Percentiles rank a stretch among this genome's conserved stretches.
Evolutionary conservation across 2,113 vertebrate species (phyloP).

Genomic region (Tyrannus savana): DNA sequence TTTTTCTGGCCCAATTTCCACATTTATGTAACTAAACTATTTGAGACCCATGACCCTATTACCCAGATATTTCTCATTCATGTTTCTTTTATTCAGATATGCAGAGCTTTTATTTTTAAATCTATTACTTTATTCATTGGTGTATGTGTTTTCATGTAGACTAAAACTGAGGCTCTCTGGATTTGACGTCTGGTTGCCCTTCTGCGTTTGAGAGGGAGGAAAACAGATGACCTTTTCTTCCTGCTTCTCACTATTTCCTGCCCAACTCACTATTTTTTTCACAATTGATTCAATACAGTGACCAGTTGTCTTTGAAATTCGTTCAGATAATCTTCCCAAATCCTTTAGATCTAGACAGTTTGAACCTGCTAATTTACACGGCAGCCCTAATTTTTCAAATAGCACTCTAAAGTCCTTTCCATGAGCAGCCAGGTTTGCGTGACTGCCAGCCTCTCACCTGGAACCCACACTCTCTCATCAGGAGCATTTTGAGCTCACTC

Average conservation of each 20-base stretch:
- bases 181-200: not conserved
- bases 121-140: not conserved
- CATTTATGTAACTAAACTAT: not conserved
- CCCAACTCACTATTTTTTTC: not conserved
- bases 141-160: not conserved
- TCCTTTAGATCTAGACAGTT: not conserved
- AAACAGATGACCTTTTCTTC: not conserved
- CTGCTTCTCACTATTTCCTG: not conserved
- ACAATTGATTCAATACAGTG: not conserved
- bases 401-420: not conserved
- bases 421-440: not conserved
- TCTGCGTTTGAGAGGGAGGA: not conserved
- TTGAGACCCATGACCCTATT: not conserved
- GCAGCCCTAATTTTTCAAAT: not conserved
- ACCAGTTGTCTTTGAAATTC: not conserved
- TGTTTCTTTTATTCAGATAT: not conserved
- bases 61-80: not conserved
- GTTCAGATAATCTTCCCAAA: not conserved
- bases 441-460: not conserved
- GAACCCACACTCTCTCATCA: not conserved
- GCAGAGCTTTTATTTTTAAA: not conserved
- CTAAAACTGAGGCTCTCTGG: not conserved
- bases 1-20: not conserved
- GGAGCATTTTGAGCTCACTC: not conserved
- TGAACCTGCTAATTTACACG: not conserved